Percentiles rank a stretch among this genome's conserved stretches.
Evolutionary conservation across 2,888 invertebrate species (phyloP).

Genomic region (Lasioglossum villosulum): DNA sequence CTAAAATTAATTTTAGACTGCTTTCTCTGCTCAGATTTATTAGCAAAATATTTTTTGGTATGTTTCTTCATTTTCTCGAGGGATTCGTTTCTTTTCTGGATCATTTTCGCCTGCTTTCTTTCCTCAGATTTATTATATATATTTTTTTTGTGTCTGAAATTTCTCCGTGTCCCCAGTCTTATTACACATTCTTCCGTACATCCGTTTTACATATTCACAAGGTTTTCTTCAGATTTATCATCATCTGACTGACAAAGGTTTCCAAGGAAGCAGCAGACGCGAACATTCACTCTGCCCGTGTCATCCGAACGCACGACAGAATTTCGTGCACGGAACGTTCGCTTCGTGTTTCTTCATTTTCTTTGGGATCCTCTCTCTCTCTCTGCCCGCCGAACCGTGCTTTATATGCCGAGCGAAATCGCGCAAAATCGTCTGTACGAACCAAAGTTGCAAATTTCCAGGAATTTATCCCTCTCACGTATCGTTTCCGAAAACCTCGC

Average conservation of each 20-base stretch:
- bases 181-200: not conserved
- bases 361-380: not conserved
- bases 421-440: conserved; percentile 29
- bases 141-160: not conserved
- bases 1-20: too few relatives aligned
- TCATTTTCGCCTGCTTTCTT: too few relatives aligned
- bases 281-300: conserved; percentile 1
- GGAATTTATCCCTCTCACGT: conserved; percentile 41
- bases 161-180: not conserved
- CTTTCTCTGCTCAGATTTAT: not conserved
- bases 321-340: conserved; percentile 23
- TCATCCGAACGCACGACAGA: conserved; percentile 9
- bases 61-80: not conserved
- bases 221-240: conserved; percentile 15
- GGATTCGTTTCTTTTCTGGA: too few relatives aligned
- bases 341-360: not conserved
- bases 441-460: not conserved
- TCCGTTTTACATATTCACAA: conserved; percentile 1
- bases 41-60: not conserved
- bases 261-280: not conserved
- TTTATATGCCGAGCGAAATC: conserved; percentile 42
- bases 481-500: conserved; percentile 26
- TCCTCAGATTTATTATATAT: not conserved
- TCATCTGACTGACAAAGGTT: not conserved
- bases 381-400: conserved; percentile 3